Conservation (phyloP, 23 tunicate species). For the Phallusia fumigata region DNA sequence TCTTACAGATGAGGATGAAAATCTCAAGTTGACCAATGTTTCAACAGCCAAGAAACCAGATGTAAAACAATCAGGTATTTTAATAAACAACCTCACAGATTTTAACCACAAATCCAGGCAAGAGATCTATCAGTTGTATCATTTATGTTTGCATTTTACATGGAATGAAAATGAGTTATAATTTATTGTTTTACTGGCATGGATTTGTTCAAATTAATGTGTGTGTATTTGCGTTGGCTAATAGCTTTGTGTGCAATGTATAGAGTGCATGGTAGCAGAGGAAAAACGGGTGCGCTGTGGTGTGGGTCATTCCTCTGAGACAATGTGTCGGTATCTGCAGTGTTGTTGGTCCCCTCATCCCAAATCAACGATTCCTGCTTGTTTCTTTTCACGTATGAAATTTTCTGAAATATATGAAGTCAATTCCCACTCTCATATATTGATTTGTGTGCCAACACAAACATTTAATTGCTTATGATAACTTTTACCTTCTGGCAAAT, state of each 20-base stretch:
- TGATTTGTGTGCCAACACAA: too few relatives aligned
- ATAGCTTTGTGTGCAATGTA: neutral
- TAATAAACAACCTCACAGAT: neutral
- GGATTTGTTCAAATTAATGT: neutral
- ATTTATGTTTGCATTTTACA: neutral
- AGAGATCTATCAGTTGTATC: neutral
- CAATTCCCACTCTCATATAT: too few relatives aligned
- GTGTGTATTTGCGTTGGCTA: neutral
- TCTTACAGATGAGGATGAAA: neutral
- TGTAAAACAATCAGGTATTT: neutral
- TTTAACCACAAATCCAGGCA: neutral
- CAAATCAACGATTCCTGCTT: neutral
- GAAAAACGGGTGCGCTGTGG: slow-evolving; percentile 4
- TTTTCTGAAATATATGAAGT: neutral
- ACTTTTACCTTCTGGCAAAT: too few relatives aligned
- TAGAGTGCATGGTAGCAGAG: slow-evolving; percentile 12
- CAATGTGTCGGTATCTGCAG: slow-evolving; percentile 1
- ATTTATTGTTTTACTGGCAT: neutral
- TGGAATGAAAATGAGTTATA: too few relatives aligned
- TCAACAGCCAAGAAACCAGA: neutral
- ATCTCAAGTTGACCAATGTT: neutral
- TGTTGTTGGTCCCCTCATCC: slow-evolving; percentile 9
- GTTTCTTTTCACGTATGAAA: slow-evolving; percentile 16
- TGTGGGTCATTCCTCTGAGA: neutral
- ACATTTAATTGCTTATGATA: too few relatives aligned